Percentiles rank a stretch among this genome's conserved stretches.
Evolutionary conservation across 1,140 invertebrate genomes (phyloP).

Genomic region (Lethrus apterus): DNA sequence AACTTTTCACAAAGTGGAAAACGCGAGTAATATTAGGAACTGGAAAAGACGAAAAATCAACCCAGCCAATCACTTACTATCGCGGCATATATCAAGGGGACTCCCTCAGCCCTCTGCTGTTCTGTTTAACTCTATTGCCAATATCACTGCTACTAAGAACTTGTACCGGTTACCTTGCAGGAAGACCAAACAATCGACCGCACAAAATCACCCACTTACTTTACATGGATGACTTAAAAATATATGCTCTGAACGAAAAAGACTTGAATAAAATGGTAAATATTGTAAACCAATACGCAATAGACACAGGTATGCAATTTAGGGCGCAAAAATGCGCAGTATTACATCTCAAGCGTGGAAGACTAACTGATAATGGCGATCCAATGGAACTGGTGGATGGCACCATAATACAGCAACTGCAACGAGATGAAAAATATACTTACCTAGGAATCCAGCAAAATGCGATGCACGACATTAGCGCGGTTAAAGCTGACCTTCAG

Average conservation of each 20-base stretch:
- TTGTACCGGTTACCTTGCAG: not conserved
- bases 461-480: too few relatives aligned
- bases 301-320: too few relatives aligned
- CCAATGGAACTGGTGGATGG: too few relatives aligned
- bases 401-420: too few relatives aligned
- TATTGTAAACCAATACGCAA: not conserved
- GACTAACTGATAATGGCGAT: too few relatives aligned
- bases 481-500: too few relatives aligned
- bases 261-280: not conserved
- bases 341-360: too few relatives aligned
- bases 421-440: too few relatives aligned
- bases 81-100: not conserved
- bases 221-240: not conserved
- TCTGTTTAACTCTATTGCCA: not conserved
- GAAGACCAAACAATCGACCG: not conserved
- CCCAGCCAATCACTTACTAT: not conserved
- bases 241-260: not conserved
- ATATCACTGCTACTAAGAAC: not conserved
- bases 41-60: not conserved
- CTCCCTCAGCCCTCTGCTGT: not conserved
- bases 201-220: not conserved
- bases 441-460: too few relatives aligned
- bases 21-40: not conserved
- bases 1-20: not conserved
- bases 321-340: too few relatives aligned